Evolutionary conservation across 2,888 invertebrate species (phyloP).

Genomic region (Dicycla oo): DNA sequence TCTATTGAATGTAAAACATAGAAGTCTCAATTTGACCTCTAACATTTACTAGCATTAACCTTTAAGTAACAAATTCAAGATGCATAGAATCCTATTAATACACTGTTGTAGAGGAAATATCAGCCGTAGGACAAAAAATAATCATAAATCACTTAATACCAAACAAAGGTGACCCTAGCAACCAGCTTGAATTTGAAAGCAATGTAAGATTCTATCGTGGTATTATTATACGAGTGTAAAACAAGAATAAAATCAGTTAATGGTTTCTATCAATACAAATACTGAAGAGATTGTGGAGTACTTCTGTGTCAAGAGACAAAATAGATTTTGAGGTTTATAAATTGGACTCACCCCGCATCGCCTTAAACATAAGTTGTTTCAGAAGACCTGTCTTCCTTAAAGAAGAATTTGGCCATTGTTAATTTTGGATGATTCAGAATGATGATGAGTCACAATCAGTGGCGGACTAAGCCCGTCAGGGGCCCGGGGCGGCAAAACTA

Average conservation of each 20-base stretch:
- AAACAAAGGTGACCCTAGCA: slow-evolving; percentile 36
- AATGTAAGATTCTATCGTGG: slow-evolving; percentile 1
- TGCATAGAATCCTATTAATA: slow-evolving; percentile 11
- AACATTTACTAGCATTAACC: slow-evolving; percentile 1
- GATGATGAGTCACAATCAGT: too few species aligned
- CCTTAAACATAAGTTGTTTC: not conserved
- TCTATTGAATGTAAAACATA: slow-evolving; percentile 1
- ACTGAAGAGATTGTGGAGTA: not conserved
- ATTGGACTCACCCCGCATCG: not conserved
- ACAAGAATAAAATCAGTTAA: not conserved
- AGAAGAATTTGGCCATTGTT: not conserved
- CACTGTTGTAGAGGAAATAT: slow-evolving; percentile 4
- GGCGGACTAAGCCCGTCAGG: too few species aligned
- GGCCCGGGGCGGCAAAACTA: too few species aligned
- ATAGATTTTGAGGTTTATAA: not conserved
- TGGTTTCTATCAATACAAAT: not conserved
- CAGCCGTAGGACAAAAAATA: not conserved
- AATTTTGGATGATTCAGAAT: not conserved
- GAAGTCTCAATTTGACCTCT: slow-evolving; percentile 7
- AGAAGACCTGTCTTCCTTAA: not conserved
- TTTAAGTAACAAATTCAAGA: not conserved
- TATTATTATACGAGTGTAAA: not conserved
- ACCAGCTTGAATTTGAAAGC: slow-evolving; percentile 32
- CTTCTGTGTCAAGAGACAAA: not conserved
- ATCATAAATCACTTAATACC: not conserved